phyloP scores from a whole-genome alignment of 1,140 invertebrate species.

The Babylonia areolata region DNA sequence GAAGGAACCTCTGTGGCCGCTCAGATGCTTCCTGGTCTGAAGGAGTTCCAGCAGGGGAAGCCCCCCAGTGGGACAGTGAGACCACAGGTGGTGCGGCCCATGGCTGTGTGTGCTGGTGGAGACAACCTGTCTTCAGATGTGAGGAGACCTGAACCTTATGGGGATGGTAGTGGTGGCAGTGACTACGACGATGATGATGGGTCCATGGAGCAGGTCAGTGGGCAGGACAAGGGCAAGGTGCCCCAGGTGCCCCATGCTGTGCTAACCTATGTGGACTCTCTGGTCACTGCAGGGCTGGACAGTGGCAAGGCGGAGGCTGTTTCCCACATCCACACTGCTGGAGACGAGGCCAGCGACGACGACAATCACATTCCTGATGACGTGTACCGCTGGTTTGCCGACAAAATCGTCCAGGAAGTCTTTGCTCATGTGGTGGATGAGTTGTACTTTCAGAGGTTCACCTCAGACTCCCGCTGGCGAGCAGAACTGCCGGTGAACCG shows the following conservation, averaged over 20 bases:
- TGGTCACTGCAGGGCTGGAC: slow-evolving; percentile 14
- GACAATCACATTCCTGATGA: slow-evolving; percentile 48
- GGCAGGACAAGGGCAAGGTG: too few relatives aligned
- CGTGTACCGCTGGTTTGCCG: slow-evolving; percentile 48
- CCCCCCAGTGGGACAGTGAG: not conserved
- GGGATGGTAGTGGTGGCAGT: not conserved
- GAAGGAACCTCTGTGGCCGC: slow-evolving; percentile 56
- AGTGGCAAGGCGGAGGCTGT: slow-evolving; percentile 28
- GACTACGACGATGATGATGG: not conserved
- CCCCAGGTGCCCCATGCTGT: not conserved
- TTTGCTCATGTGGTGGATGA: slow-evolving; percentile 42
- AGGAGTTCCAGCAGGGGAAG: slow-evolving; percentile 25
- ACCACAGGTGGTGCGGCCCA: not conserved
- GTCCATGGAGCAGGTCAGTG: not conserved
- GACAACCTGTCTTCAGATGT: not conserved
- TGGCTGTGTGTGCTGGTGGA: not conserved
- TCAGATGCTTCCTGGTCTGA: slow-evolving; percentile 44
- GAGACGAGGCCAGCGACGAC: not conserved
- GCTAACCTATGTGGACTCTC: slow-evolving; percentile 10
- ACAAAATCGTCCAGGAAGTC: slow-evolving; percentile 49
- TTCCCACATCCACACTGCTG: not conserved
- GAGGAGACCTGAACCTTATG: not conserved
- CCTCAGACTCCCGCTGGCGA: slow-evolving; percentile 10
- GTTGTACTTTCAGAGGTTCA: slow-evolving; percentile 26
- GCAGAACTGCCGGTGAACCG: not conserved